phyloP scores from a whole-genome alignment of 2,888 invertebrate species.

The Ligdia adustata region DNA sequence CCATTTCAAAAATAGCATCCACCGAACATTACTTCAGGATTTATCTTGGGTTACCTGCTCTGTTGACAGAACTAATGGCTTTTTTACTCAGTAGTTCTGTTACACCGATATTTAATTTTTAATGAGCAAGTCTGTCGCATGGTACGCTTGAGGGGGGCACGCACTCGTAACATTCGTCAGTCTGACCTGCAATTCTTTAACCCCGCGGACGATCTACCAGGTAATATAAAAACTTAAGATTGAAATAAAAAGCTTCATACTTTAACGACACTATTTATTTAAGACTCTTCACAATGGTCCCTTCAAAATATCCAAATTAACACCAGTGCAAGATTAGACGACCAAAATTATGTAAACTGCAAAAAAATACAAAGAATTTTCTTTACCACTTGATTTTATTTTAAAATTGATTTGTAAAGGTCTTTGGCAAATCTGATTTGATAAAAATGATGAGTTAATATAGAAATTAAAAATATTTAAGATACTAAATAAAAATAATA shows the following conservation, averaged over 20 bases:
- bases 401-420: conserved; percentile 31
- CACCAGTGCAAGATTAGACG: conserved; percentile 31
- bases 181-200: too few species aligned
- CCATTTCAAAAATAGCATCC: too few species aligned
- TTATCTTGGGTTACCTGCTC: too few species aligned
- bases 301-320: conserved; percentile 45
- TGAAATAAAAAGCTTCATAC: conserved; percentile 39
- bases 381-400: neutral
- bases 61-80: too few species aligned
- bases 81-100: too few species aligned
- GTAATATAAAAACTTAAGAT: too few species aligned
- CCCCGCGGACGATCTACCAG: too few species aligned
- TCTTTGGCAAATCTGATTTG: conserved; percentile 53
- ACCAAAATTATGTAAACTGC: conserved; percentile 15
- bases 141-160: too few species aligned
- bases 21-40: too few species aligned
- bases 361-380: conserved; percentile 11
- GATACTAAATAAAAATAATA: conserved; percentile 44
- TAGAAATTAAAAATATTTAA: conserved; percentile 36
- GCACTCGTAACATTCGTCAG: too few species aligned
- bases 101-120: too few species aligned
- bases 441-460: conserved; percentile 34
- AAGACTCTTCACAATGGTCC: conserved; percentile 58
- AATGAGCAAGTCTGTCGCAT: too few species aligned
- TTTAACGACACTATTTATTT: conserved; percentile 68